A percentile compares a stretch with the other conserved stretches of the same genome.
Evolutionary conservation across 2,888 invertebrate genomes (phyloP).

Genomic region (Lithophane semibrunnea): DNA sequence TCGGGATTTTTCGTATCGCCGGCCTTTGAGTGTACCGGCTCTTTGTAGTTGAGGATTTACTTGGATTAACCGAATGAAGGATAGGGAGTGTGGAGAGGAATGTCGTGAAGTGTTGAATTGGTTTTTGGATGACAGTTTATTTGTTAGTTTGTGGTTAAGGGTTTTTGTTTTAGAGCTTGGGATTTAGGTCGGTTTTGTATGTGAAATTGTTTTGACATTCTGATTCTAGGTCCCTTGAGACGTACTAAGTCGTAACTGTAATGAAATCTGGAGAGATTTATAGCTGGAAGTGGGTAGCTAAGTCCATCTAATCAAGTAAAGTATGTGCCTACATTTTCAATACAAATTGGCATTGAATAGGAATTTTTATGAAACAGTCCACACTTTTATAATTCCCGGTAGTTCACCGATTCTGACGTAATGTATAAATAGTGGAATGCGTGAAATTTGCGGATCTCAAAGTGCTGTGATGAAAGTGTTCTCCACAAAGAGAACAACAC

Average conservation of each 20-base stretch:
- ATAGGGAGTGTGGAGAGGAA: slow-evolving; percentile 60
- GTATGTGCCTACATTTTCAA: not conserved
- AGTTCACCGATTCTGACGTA: slow-evolving; percentile 50
- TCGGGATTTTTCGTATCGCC: slow-evolving; percentile 82
- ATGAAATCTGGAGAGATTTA: not conserved
- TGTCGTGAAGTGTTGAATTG: slow-evolving; percentile 44
- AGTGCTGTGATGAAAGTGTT: slow-evolving; percentile 44
- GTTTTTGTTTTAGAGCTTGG: slow-evolving; percentile 13
- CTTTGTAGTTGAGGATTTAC: slow-evolving; percentile 80
- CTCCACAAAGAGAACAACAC: slow-evolving; percentile 55
- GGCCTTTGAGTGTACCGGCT: slow-evolving; percentile 75
- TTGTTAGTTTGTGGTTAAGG: slow-evolving; percentile 14
- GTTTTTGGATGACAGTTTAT: slow-evolving; percentile 35
- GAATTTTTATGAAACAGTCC: slow-evolving; percentile 20
- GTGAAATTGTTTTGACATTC: not conserved
- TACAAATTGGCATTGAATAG: not conserved
- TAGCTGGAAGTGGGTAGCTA: too few relatives aligned
- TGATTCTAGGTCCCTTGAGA: not conserved
- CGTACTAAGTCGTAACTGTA: too few relatives aligned
- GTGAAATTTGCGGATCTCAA: slow-evolving; percentile 64
- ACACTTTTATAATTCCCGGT: slow-evolving; percentile 31
- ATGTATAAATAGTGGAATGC: slow-evolving; percentile 68
- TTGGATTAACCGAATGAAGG: slow-evolving; percentile 77
- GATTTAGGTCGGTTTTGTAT: not conserved
- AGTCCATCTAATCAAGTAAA: not conserved